phyloP scores from a whole-genome alignment of 2,888 invertebrate genomes.

The Julus scandinavius region DNA sequence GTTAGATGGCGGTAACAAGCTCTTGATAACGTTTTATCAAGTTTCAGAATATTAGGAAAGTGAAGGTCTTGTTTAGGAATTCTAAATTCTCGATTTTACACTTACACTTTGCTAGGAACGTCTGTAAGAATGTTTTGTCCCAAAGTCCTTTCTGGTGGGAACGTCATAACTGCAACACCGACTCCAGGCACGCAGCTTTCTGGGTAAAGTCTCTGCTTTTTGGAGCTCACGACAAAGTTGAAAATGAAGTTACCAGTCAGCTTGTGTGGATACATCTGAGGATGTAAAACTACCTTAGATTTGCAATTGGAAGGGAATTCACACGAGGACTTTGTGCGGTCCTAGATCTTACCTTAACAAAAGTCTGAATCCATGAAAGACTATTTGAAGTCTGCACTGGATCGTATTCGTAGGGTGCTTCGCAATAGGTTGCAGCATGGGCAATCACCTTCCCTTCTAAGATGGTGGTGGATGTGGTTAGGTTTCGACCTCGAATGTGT shows the following conservation, averaged over 20 bases:
- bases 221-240: slow-evolving; percentile 55
- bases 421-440: slow-evolving; percentile 54
- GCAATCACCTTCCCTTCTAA: slow-evolving; percentile 54
- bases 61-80: too few relatives aligned
- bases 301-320: neutral
- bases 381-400: slow-evolving; percentile 47
- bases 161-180: slow-evolving; percentile 55
- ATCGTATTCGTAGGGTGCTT: slow-evolving; percentile 55
- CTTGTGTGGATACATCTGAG: slow-evolving; percentile 53
- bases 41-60: too few relatives aligned
- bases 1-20: too few relatives aligned
- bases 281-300: neutral
- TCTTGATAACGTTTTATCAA: too few relatives aligned
- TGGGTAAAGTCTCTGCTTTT: slow-evolving; percentile 53
- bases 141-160: slow-evolving; percentile 47
- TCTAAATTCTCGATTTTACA: neutral
- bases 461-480: slow-evolving; percentile 55
- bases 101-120: slow-evolving; percentile 54
- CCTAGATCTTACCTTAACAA: slow-evolving; percentile 49
- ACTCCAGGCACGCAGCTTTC: slow-evolving; percentile 55
- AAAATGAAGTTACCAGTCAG: slow-evolving; percentile 56
- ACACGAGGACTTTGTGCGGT: neutral
- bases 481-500: slow-evolving; percentile 46
- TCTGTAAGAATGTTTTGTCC: slow-evolving; percentile 52
- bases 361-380: slow-evolving; percentile 53